These are phyloP conservation scores for Sebastes taczanowskii DNA, from an alignment of 2,797 vertebrate genomes.

Conservation along the genomic window DNA sequence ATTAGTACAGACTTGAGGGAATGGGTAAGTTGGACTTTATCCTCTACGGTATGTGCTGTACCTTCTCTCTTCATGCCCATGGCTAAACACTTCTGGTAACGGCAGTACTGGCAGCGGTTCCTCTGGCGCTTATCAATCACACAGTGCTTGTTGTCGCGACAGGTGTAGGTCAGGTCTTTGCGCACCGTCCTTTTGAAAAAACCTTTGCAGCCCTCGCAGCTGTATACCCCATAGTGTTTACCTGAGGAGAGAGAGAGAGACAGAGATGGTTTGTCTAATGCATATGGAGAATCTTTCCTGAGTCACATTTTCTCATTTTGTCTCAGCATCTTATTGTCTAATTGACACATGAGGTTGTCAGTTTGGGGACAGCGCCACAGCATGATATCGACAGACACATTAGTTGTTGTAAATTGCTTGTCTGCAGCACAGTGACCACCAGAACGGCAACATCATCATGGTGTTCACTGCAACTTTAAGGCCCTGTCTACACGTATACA, in stretches of 20 bases:
- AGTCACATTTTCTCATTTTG: not conserved
- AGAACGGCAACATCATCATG: not conserved
- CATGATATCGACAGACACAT: not conserved
- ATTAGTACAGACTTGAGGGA: conserved; percentile 28
- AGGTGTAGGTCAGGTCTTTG: conserved; percentile 97
- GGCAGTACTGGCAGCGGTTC: conserved; percentile 98
- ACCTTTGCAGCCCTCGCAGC: conserved; percentile 97
- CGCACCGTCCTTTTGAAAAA: conserved; percentile 98
- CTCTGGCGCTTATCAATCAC: conserved; percentile 97
- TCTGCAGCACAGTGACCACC: not conserved
- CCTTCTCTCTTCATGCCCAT: conserved; percentile 99
- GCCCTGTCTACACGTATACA: no score
- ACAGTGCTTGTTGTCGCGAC: conserved; percentile 96
- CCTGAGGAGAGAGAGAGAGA: conserved; percentile 75
- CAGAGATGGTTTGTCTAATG: not conserved
- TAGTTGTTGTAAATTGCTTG: not conserved
- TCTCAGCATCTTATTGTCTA: not conserved
- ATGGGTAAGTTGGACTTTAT: conserved; percentile 67
- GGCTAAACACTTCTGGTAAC: conserved; percentile 98
- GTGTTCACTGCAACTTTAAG: not conserved
- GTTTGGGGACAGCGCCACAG: not conserved
- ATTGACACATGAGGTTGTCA: not conserved
- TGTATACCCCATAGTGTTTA: conserved; percentile 99
- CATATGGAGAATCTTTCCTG: not conserved
- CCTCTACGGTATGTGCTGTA: conserved; percentile 87